Conservation (phyloP, 2,888 invertebrate species). For the Argyresthia albistria region DNA sequence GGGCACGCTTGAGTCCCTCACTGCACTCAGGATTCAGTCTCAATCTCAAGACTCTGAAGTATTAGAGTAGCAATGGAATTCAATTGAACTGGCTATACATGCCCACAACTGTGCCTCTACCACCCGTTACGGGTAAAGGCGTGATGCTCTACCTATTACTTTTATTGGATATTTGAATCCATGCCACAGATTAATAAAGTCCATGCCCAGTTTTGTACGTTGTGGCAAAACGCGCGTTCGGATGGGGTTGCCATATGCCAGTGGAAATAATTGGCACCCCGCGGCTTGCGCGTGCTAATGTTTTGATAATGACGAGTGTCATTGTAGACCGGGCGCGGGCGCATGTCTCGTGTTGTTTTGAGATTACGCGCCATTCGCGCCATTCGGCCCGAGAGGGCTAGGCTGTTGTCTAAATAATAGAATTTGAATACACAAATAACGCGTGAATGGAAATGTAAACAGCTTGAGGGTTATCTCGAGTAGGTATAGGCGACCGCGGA, state of each 20-base stretch:
- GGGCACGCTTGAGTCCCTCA: no score
- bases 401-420: slow-evolving; percentile 29
- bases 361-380: slow-evolving; percentile 30
- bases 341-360: slow-evolving; percentile 45
- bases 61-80: no score
- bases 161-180: no score
- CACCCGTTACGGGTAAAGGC: no score
- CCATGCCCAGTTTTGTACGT: not conserved
- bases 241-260: slow-evolving; percentile 66
- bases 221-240: slow-evolving; percentile 47
- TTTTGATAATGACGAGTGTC: slow-evolving; percentile 64
- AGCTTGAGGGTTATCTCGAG: not conserved
- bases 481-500: no score
- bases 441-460: not conserved
- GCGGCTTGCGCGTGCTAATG: slow-evolving; percentile 57
- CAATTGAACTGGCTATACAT: no score
- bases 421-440: not conserved
- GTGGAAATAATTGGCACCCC: slow-evolving; percentile 66
- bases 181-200: no score
- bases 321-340: slow-evolving; percentile 31
- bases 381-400: slow-evolving; percentile 27
- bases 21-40: no score
- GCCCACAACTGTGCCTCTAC: no score
- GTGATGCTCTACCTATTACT: no score
- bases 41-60: no score